Percentiles rank a stretch among this genome's conserved stretches.
Conservation (phyloP, 1,140 invertebrate genomes). For the Trinorchestia longiramus region DNA sequence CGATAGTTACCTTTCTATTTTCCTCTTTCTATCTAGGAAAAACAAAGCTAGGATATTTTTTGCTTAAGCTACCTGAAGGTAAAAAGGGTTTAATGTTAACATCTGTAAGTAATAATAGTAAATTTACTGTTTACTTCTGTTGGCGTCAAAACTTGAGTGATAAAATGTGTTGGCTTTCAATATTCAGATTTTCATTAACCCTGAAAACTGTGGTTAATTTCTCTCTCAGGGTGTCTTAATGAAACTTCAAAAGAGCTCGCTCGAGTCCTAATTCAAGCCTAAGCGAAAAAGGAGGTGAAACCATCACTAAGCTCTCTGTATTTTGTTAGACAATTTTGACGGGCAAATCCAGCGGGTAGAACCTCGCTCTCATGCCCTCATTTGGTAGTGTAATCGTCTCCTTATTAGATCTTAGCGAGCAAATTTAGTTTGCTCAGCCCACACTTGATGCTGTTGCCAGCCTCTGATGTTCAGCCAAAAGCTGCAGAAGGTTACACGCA, state of each 20-base stretch:
- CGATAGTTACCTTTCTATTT: not conserved
- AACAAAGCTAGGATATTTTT: too few relatives aligned
- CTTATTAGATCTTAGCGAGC: constrained; percentile 38
- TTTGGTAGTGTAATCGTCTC: constrained; percentile 34
- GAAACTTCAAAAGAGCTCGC: not conserved
- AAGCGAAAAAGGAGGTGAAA: not conserved
- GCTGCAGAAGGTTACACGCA: not conserved
- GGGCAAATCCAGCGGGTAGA: not conserved
- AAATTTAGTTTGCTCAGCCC: constrained; percentile 16
- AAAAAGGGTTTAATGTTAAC: not conserved
- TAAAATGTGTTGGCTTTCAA: not conserved
- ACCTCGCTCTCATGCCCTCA: not conserved
- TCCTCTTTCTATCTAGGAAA: not conserved
- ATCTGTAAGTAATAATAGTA: not conserved
- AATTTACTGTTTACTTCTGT: not conserved
- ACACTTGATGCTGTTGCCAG: not conserved
- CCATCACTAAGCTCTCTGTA: not conserved
- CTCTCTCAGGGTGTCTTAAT: not conserved
- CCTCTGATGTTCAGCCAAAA: not conserved
- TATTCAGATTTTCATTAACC: not conserved
- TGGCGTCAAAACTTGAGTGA: too few relatives aligned
- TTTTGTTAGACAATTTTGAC: constrained; percentile 23
- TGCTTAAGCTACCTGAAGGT: not conserved
- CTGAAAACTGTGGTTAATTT: not conserved
- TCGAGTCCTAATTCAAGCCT: not conserved